Evolutionary conservation across 2,888 invertebrate genomes (phyloP), one percentile per base, ranked within the genome.

Genomic region (Geophilus truncorum): DNA sequence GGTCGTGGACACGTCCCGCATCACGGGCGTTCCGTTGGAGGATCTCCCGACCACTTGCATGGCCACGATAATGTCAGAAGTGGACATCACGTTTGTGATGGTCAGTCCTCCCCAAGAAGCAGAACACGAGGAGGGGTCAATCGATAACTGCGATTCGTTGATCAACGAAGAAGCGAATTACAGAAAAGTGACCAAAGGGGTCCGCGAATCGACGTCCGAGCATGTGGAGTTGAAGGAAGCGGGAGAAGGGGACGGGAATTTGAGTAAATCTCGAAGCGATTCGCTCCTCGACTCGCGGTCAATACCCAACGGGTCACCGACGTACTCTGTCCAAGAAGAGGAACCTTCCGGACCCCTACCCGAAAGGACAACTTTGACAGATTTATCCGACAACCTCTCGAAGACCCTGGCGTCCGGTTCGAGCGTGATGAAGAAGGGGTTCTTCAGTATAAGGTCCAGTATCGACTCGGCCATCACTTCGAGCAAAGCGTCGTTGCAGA

Each of bases 11-110:
- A 92, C 93, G 0, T 92, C 92, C 83, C 88, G 92, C 82, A 93
- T 94, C 84, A 86, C 91, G 83, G 90, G 91, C 86, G 89, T 90
- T 83, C 88, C 28, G 32, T 21, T 23, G 82, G 80, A 81, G 10
- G 83, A 82, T 7, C 75, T 81, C 9, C 81, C 82, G 32, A 84
- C 83, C 15, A 81, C 85, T 70, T 84, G 84, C 36, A 80, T 87
- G 28, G 95, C 94, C 3, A 90, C 94, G 82, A 90, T 94, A 83
- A 90, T 96, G 81, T 95, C 95, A 18, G 95, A 96, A 86, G 90
- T 87, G 5, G 96, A 96, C 87, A 88, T 96, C 81, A 96, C 95
- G 0, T 90, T 96, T 84, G 93, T 96, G 82, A 93, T 95, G 90
- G 15, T 5, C 30, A 25, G 7, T 34, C 9, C 32, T n/a, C n/a